Conservation (phyloP, 2,113 vertebrate species). For the Cygnus atratus region DNA sequence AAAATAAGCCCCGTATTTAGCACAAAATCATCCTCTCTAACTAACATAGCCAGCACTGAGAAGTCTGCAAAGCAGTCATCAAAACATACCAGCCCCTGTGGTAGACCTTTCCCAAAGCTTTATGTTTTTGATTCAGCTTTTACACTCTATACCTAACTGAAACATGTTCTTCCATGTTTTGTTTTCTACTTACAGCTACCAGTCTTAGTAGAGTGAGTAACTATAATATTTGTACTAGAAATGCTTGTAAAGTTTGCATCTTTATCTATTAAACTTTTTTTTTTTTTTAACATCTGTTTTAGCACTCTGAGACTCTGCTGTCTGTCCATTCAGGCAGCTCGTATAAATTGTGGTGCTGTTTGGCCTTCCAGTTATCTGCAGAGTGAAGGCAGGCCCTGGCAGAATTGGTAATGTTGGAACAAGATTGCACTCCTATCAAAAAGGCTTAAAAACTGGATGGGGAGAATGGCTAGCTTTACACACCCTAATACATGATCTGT, state of each 20-base stretch:
- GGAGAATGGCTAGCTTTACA: not conserved
- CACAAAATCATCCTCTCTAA: not conserved
- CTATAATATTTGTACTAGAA: not conserved
- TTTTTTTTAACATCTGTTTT: not conserved
- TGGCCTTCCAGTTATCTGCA: not conserved
- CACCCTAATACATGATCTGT: not conserved
- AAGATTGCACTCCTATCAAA: not conserved
- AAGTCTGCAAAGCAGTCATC: not conserved
- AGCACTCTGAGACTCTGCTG: not conserved
- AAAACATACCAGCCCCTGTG: not conserved
- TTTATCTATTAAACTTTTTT: not conserved
- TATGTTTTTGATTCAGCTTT: not conserved
- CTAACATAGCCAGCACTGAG: fast-evolving
- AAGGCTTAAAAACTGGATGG: not conserved
- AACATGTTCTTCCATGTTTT: fast-evolving
- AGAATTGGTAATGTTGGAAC: not conserved
- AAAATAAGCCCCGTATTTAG: too few species aligned
- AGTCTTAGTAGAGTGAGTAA: not conserved
- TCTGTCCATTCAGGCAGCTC: not conserved
- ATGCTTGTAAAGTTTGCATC: not conserved
- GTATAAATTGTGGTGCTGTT: not conserved
- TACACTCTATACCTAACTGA: not conserved
- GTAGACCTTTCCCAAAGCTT: not conserved
- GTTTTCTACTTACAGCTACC: not conserved
- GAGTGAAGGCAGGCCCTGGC: not conserved